Evolutionary conservation across 2,888 invertebrate genomes (phyloP), one percentile per base, ranked within the genome.

Genomic region (Aradus depressus): DNA sequence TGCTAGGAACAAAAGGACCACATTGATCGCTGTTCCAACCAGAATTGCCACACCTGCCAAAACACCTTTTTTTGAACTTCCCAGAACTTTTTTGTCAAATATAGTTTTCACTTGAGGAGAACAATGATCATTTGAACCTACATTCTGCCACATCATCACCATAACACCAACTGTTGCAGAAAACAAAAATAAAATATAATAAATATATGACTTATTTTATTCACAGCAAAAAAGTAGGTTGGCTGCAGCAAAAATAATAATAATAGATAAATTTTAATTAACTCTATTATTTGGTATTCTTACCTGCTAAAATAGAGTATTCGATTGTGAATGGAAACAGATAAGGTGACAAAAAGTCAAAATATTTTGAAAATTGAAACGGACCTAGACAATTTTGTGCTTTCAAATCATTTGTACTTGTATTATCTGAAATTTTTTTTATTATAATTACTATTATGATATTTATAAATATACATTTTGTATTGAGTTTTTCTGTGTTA

Each of bases 311-410:
- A 62, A 86, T 81, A 66, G 81, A 84, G 67, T 81, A 86, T 66
- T 86, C 82, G 23, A 86, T 81, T 57, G 80, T 82, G 65, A 86
- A 86, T 0, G 86, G 86, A 62, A 82, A 86, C 14, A 87, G 69
- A 64, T 85, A 86, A 0, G 84, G 84, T 1, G 83, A 80, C 61
- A 80, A 77, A 62, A 76, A 73, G 62, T 74, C 72, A 56, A 60
- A 61, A 4, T 60, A 58, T 8, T 53, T 52, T 10, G 60, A 54
- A 23, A 62, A 50, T 41, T 60, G 58, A 22, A 56, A 57, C 2
- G 61, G 57, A 16, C 59, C 61, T 18, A 55, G 44, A 51, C 62
- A 62, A 32, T 56, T 48, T 19, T 54, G 47, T 5, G 50, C 34
- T 19, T 39, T 44, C 14, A 53, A 41, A n/a, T 45, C 25, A n/a